phyloP scores from a whole-genome alignment of 2,113 vertebrate genomes.

The Bos taurus region ARS-UCD2.0 NC_037343.1:2999501-3000000 shows the following conservation, averaged over 20 bases:
- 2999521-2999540: not conserved
- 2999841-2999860: not conserved
- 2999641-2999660: not conserved
- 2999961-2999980: not conserved
- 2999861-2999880: not conserved
- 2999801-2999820: not conserved
- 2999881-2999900: not conserved
- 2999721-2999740: conserved; percentile 60
- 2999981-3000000: not conserved
- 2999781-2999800: not conserved
- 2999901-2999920: not conserved
- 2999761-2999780: conserved; percentile 1
- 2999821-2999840: not conserved
- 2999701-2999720: conserved; percentile 31
- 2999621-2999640: not conserved
- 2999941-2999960: not conserved
- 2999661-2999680: conserved; percentile 29
- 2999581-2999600: conserved; percentile 14
- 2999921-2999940: not conserved
- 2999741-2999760: conserved; percentile 47
- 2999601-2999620: conserved; percentile 6
- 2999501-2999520: not conserved
- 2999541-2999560: conserved; percentile 6
- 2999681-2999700: not conserved
- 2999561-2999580: conserved; percentile 42